A percentile compares a stretch with the other conserved stretches of the same genome.
phyloP scores from a whole-genome alignment of 2,797 vertebrate species.

The Vultur gryphus region DNA sequence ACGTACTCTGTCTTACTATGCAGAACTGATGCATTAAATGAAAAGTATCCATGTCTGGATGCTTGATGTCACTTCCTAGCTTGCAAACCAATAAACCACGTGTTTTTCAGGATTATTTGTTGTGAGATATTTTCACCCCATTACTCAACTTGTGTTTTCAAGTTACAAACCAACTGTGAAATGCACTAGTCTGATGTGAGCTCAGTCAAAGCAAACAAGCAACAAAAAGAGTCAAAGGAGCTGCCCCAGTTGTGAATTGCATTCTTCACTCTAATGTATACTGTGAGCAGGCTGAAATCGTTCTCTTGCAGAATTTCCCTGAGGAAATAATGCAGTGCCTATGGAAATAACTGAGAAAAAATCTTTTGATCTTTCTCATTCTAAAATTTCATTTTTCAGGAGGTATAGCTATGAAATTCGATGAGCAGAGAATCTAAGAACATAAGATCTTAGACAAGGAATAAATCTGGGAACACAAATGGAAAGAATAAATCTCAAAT shows the following conservation, averaged over 20 bases:
- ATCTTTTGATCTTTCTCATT: conserved; percentile 4
- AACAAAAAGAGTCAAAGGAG: background rate
- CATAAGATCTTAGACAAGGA: background rate
- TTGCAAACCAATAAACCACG: conserved; percentile 14
- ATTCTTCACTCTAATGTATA: background rate
- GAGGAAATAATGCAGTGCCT: conserved; percentile 1
- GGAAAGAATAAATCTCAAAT: background rate
- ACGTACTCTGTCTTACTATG: background rate
- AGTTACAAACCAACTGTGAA: conserved; percentile 40
- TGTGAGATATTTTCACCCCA: conserved; percentile 14
- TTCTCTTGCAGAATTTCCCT: background rate
- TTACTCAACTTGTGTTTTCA: conserved; percentile 49
- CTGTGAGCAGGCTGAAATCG: background rate
- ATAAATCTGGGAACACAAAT: background rate
- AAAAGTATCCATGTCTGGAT: conserved; percentile 11
- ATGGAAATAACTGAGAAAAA: background rate
- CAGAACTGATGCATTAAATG: background rate
- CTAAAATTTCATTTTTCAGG: conserved; percentile 4
- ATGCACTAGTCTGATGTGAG: background rate
- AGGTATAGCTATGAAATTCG: background rate
- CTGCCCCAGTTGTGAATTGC: background rate
- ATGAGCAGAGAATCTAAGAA: background rate
- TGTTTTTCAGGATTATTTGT: conserved; percentile 9
- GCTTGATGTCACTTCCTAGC: conserved; percentile 18
- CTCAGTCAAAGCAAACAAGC: background rate